Evolutionary conservation across 1,140 invertebrate genomes (phyloP).

Genomic region (Aphelinus certus): DNA sequence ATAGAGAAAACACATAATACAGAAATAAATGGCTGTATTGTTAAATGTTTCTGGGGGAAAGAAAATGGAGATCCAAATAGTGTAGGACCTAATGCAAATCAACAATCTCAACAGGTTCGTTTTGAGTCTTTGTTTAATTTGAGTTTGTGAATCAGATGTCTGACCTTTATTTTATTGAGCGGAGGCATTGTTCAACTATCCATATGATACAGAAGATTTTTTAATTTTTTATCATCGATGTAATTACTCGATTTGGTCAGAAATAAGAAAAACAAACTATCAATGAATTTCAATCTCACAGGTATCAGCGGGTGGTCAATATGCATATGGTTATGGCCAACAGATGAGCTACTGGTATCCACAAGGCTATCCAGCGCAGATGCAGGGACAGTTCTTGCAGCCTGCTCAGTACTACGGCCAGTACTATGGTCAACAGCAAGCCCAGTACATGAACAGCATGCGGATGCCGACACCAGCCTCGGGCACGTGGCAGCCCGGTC

Average conservation of each 20-base stretch:
- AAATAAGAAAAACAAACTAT: neutral
- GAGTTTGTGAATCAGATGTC: no score
- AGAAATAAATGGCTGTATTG: conserved; percentile 93
- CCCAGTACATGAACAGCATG: conserved; percentile 68
- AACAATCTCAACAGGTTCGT: conserved; percentile 67
- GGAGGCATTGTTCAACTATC: neutral
- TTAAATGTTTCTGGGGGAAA: conserved; percentile 99
- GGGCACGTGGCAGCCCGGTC: conserved; percentile 67
- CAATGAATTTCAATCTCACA: conserved; percentile 34
- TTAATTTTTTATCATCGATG: conserved; percentile 18
- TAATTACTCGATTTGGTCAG: neutral
- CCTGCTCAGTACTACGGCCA: conserved; percentile 65
- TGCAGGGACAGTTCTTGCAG: conserved; percentile 65
- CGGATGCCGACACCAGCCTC: conserved; percentile 67
- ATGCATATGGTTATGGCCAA: conserved; percentile 75
- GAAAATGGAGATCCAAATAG: conserved; percentile 84
- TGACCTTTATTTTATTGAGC: no score
- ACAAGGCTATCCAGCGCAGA: conserved; percentile 69
- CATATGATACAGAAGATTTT: neutral
- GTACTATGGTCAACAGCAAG: conserved; percentile 68
- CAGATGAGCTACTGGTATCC: conserved; percentile 87
- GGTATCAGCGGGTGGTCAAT: conserved; percentile 68
- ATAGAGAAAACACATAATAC: conserved; percentile 97
- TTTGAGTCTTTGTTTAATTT: no score
- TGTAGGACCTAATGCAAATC: conserved; percentile 65